Conservation (phyloP, 2,888 invertebrate species). For the Papilio protenor region DNA sequence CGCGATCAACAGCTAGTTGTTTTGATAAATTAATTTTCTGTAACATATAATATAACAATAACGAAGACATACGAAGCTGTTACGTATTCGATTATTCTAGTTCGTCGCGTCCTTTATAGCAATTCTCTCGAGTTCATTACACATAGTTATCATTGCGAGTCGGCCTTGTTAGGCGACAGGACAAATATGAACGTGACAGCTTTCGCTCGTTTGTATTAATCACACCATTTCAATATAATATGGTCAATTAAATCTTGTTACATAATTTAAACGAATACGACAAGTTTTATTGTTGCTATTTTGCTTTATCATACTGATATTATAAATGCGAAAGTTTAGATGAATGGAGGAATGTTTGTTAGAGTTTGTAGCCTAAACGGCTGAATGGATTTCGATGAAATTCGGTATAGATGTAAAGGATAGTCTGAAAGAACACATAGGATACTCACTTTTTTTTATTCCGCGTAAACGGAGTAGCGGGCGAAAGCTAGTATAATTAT, state of each 20-base stretch:
- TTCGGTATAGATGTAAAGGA: too few species aligned
- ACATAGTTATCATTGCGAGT: constrained; percentile 38
- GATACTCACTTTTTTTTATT: too few species aligned
- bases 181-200: constrained; percentile 23
- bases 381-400: too few species aligned
- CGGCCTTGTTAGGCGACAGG: constrained; percentile 20
- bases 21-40: not conserved
- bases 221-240: constrained; percentile 19
- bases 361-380: too few species aligned
- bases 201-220: constrained; percentile 29
- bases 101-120: constrained; percentile 36
- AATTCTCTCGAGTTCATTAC: constrained; percentile 42
- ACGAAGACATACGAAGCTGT: constrained; percentile 15
- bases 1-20: not conserved
- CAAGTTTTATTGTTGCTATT: not conserved
- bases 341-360: too few species aligned
- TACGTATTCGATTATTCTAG: constrained; percentile 42
- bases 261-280: not conserved
- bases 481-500: too few species aligned
- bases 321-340: too few species aligned
- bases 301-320: not conserved
- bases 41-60: not conserved
- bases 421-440: too few species aligned
- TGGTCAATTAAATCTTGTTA: not conserved
- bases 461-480: too few species aligned